Percentiles rank a stretch among this genome's conserved stretches.
These are phyloP conservation scores for Fragum whitleyi DNA, from an alignment of 2,888 invertebrate species.

Conservation along the genomic window DNA sequence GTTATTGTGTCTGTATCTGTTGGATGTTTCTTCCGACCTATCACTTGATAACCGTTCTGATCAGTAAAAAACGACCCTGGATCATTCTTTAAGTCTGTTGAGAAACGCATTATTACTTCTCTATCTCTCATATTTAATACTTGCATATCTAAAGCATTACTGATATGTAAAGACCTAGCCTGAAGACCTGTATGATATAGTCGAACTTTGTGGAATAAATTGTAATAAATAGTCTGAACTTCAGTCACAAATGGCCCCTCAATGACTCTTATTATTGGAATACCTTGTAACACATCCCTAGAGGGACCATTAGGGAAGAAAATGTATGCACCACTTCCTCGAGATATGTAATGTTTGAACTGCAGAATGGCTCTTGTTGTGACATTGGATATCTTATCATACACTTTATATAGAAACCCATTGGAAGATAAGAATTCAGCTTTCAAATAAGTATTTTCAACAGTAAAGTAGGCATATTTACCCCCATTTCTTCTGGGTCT, in stretches of 20 bases:
- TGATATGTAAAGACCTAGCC: constrained; percentile 71
- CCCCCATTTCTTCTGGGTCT: constrained; percentile 51
- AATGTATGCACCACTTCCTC: constrained; percentile 84
- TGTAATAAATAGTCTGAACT: constrained; percentile 90
- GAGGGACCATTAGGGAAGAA: constrained; percentile 81
- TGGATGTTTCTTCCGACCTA: constrained; percentile 73
- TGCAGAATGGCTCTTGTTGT: constrained; percentile 86
- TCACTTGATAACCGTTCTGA: constrained; percentile 82
- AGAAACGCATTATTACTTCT: constrained; percentile 82
- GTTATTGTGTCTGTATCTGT: constrained; percentile 64
- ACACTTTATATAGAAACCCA: constrained; percentile 89
- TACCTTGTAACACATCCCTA: constrained; percentile 60
- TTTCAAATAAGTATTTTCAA: constrained; percentile 75
- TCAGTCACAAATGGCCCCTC: constrained; percentile 94
- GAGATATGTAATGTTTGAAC: constrained; percentile 94
- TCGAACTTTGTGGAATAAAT: constrained; percentile 70
- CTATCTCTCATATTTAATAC: constrained; percentile 72
- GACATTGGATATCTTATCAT: constrained; percentile 90
- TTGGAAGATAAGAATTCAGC: constrained; percentile 71
- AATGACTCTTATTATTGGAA: constrained; percentile 91
- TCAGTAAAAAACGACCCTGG: constrained; percentile 80
- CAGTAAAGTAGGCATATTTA: constrained; percentile 51
- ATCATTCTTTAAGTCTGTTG: constrained; percentile 71
- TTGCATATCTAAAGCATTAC: constrained; percentile 75
- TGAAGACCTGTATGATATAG: constrained; percentile 74